Evolutionary conservation across 1,140 invertebrate species (phyloP), one percentile per base, ranked within the genome.

Genomic region (Ditylenchus dipsaci): DNA sequence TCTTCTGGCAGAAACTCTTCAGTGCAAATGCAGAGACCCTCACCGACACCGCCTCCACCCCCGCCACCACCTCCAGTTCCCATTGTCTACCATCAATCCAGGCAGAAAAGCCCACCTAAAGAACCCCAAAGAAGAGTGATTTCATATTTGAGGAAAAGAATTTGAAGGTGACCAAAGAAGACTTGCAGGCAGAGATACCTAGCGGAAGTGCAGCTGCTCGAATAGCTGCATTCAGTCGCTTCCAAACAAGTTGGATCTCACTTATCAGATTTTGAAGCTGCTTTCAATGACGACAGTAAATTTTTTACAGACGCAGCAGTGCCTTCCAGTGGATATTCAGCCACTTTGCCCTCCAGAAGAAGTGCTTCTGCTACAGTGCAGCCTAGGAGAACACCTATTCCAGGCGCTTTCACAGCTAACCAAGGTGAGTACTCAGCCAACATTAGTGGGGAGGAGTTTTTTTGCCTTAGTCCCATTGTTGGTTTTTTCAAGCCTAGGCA

Each of bases 121-220:
- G 63, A 53, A 3, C 9, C 5, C 65, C 65, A 21, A 68, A 38
- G 56, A 71, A 71, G 23, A 33, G 23, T 17, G 69, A 71, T 47
- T 67, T 38, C 23, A 49, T 29, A 1, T 71, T 62, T 38, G 60
- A 71, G 42, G 60, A 63, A 19, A 60, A 43, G 1, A 61, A 45
- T 33, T 38, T 71, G 19, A 43, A 57, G 9, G 66, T 71, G 11
- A 62, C 58, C n/a, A 69, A 70, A 42, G 69, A 71, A 27, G 45
- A 43, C 7, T n/a, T 71, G 5, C 29, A 71, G 64, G 29, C 65
- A 9, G 69, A 71, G 58, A 71, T 71, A n/a, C 58, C 58, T n/a
- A 69, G 58, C 26, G 69, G 69, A 19, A 53, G 49, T 26, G 49
- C 49, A 38, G 33, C 33, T 19, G 49, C 49, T 3, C 3, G 49